These are phyloP conservation scores for Scaptomyza graminum DNA, from an alignment of 1,140 invertebrate species.

Conservation along the genomic window DNA sequence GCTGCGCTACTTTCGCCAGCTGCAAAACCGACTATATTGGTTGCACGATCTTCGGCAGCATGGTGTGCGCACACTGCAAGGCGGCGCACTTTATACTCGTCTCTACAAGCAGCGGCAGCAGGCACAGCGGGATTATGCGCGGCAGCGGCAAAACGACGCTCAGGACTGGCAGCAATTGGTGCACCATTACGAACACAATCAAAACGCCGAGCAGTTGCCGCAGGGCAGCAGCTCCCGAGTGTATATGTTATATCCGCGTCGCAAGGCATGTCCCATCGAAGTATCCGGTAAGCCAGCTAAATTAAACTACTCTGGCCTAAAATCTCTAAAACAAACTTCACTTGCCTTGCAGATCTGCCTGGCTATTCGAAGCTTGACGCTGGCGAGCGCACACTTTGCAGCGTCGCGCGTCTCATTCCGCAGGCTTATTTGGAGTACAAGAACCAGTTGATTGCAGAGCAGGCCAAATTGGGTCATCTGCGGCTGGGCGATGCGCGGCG, in stretches of 20 bases:
- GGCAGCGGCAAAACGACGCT: slow-evolving; percentile 68
- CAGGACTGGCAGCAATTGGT: slow-evolving; percentile 84
- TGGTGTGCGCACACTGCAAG: slow-evolving; percentile 88
- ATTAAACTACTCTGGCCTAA: neutral
- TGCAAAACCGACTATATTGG: slow-evolving; percentile 87
- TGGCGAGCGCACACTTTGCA: slow-evolving; percentile 91
- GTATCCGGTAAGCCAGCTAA: slow-evolving; percentile 76
- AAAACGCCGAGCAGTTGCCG: slow-evolving; percentile 35
- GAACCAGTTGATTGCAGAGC: slow-evolving; percentile 89
- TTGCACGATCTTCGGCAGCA: slow-evolving; percentile 89
- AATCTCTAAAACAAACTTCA: neutral
- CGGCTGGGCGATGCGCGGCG: slow-evolving; percentile 91
- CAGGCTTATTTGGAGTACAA: slow-evolving; percentile 91
- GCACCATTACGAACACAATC: slow-evolving; percentile 57
- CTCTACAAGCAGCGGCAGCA: slow-evolving; percentile 86
- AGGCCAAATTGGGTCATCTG: slow-evolving; percentile 89
- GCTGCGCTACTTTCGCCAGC: slow-evolving; percentile 88
- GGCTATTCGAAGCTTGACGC: slow-evolving; percentile 90
- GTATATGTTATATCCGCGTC: slow-evolving; percentile 57
- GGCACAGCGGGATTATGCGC: slow-evolving; percentile 84
- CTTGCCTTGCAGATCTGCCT: slow-evolving; percentile 87
- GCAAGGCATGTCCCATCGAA: slow-evolving; percentile 86
- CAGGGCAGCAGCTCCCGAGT: slow-evolving; percentile 66
- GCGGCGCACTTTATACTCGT: slow-evolving; percentile 88
- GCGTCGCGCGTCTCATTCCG: slow-evolving; percentile 89